Percentiles rank a stretch among this genome's conserved stretches.
phyloP scores from a whole-genome alignment of 2,113 vertebrate genomes.

The Coturnix japonica region DNA sequence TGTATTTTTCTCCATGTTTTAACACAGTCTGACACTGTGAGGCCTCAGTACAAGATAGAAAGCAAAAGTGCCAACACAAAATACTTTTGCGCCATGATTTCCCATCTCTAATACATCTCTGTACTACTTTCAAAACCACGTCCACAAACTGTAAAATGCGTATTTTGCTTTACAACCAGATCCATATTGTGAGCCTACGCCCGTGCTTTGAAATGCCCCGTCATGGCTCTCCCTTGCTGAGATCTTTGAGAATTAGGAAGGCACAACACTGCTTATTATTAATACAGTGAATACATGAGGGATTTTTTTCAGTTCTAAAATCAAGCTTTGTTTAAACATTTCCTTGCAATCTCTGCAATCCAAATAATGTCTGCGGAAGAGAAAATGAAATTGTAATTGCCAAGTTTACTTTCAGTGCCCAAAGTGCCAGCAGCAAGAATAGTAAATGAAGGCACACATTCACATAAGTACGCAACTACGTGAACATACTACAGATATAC shows the following conservation, averaged over 20 bases:
- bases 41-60: background rate
- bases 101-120: background rate
- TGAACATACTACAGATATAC: background rate
- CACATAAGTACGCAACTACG: background rate
- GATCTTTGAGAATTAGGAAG: background rate
- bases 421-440: background rate
- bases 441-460: background rate
- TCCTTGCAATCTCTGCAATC: background rate
- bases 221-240: background rate
- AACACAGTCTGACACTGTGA: background rate
- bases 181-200: background rate
- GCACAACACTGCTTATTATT: background rate
- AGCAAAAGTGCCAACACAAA: background rate
- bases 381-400: slow-evolving; percentile 7
- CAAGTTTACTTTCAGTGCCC: background rate
- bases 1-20: background rate
- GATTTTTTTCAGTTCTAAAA: background rate
- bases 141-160: background rate
- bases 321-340: background rate
- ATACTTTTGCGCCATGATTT: background rate
- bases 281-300: background rate
- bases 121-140: background rate
- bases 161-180: background rate
- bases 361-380: background rate
- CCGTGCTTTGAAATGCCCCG: background rate